Evolutionary conservation across 1,140 invertebrate species (phyloP).

Genomic region (Bombus superbus): DNA sequence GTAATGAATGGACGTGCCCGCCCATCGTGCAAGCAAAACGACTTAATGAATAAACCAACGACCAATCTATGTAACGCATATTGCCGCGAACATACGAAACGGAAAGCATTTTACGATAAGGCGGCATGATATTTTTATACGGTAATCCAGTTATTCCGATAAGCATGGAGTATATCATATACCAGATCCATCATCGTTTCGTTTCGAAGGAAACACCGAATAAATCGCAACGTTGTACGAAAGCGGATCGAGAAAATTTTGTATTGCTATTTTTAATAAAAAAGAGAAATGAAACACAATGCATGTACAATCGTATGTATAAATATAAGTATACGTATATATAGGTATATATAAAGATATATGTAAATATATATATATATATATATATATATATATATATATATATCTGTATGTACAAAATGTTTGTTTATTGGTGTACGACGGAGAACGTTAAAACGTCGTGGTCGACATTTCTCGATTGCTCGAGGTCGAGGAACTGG

Average conservation of each 20-base stretch:
- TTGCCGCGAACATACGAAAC: conserved; percentile 41
- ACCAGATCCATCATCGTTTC: conserved; percentile 65
- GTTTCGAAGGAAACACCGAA: conserved; percentile 65
- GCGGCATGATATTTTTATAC: conserved; percentile 80
- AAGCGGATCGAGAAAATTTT: conserved; percentile 75
- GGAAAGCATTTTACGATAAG: conserved; percentile 76
- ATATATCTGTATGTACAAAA: background rate
- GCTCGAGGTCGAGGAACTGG: background rate
- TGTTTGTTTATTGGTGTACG: background rate
- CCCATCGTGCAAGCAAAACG: conserved; percentile 67
- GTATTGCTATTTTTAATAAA: conserved; percentile 78
- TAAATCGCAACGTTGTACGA: conserved; percentile 71
- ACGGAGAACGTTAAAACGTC: background rate
- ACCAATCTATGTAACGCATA: conserved; percentile 39
- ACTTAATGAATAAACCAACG: conserved; percentile 63
- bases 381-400: background rate
- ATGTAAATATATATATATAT: background rate
- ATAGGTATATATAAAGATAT: background rate
- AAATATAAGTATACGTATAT: background rate
- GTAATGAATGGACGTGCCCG: conserved; percentile 70
- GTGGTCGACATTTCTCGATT: background rate
- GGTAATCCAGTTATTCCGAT: conserved; percentile 68
- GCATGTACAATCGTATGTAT: background rate
- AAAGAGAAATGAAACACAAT: conserved; percentile 15
- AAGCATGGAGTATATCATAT: conserved; percentile 69